Base-by-base conservation (phyloP, 2,888 invertebrate genomes). In the Drosophila histrio region DNA sequence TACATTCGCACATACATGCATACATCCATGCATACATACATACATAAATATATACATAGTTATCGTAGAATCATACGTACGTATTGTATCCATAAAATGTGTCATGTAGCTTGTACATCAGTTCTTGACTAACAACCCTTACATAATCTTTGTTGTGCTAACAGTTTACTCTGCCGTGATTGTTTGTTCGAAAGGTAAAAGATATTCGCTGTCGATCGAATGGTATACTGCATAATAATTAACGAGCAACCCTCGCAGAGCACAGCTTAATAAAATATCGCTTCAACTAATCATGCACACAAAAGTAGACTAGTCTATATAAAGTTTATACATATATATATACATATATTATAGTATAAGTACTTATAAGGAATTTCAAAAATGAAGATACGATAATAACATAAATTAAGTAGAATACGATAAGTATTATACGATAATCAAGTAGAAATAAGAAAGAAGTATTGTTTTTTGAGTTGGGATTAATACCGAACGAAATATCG, bases 111-210 rank as follows among this genome's bases (percentile, higher is more conserved):
- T 56, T 32, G 30, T 59, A 38, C 22, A 39, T 34, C 22, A 39
- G 30, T 49, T 52, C 11, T 54, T 24, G 43, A 83, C 87, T 86
- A 86, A 83, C 73, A 62, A 76, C 19, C 39, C 19, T 26, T 32
- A 52, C 28, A 34, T 39, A 28, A 56, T 60, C 61, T 63, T 50
- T 79, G 52, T 50, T 75, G 47, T 64, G 66, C 66, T 67, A 78
- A 75, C 82, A 83, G 82, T 85, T 44, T 85, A 50, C 49, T 30
- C 66, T 38, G 19, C 47, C 32, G 53, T 86, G 67, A 66, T 74
- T 65, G 47, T 67, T 44, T 70, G 59, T 36, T 52, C 63, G 15
- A 62, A 71, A 85, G 83, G 79, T 87, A 85, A 72, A 32, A 15
- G 17, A n/a, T 22, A 21, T 32, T 24, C n/a, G 4, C 22, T 9